Conservation (phyloP, 2,113 vertebrate genomes). For the Neotoma lepida region DNA sequence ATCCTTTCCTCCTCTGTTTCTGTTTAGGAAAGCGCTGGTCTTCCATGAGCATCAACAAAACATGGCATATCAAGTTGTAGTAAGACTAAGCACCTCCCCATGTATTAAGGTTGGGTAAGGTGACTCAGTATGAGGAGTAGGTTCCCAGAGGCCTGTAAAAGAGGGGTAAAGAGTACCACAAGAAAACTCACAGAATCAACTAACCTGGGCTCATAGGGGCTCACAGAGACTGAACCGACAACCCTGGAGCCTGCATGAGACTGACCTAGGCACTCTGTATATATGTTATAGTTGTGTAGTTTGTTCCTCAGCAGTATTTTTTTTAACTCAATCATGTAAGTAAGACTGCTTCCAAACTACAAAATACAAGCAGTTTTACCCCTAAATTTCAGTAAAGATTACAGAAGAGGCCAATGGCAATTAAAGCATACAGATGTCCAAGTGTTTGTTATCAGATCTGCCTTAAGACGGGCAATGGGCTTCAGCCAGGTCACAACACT, state of each 20-base stretch:
- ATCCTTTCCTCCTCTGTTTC: neutral
- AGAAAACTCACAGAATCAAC: neutral
- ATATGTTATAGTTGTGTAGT: neutral
- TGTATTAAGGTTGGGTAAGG: neutral
- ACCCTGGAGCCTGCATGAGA: too few species aligned
- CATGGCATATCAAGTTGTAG: neutral
- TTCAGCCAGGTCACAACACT: neutral
- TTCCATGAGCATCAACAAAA: neutral
- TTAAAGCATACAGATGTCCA: neutral
- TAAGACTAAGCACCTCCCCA: neutral
- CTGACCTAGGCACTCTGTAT: neutral
- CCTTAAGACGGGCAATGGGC: neutral
- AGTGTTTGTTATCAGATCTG: neutral
- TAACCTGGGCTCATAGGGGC: neutral
- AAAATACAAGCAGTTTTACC: neutral
- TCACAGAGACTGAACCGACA: neutral
- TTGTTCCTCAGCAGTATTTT: too few species aligned
- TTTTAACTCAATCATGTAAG: neutral
- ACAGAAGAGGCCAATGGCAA: neutral
- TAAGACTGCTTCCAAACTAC: neutral
- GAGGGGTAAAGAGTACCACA: neutral
- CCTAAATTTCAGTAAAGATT: neutral
- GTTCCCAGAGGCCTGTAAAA: neutral
- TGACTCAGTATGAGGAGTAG: neutral
- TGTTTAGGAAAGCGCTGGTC: neutral